Evolutionary conservation across 1,140 invertebrate species (phyloP).

Genomic region (Psix sp.): DNA sequence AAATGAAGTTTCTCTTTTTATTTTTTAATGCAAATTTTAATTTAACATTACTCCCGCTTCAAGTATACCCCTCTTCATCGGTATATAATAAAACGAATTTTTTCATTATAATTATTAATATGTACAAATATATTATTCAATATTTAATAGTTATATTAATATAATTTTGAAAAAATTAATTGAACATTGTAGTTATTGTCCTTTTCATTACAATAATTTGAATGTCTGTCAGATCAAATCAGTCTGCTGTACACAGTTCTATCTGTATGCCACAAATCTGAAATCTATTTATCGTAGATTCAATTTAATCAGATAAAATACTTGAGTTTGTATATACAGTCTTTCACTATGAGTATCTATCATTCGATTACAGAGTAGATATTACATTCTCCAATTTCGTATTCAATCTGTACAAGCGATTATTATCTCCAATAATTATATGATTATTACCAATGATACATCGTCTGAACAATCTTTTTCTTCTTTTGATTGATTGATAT

Average conservation of each 20-base stretch:
- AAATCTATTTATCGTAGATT: slow-evolving; percentile 9
- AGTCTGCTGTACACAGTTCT: slow-evolving; percentile 1
- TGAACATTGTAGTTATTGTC: too few species aligned
- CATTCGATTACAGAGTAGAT: slow-evolving; percentile 19
- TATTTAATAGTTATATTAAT: too few species aligned
- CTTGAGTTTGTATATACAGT: slow-evolving; percentile 1
- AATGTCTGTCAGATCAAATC: slow-evolving; percentile 9
- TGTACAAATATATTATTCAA: too few species aligned
- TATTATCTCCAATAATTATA: slow-evolving; percentile 29
- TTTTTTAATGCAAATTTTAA: too few species aligned
- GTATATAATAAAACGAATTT: too few species aligned
- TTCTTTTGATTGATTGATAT: slow-evolving; percentile 16
- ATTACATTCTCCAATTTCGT: slow-evolving; percentile 27
- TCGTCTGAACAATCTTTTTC: slow-evolving; percentile 17
- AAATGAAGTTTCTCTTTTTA: too few species aligned
- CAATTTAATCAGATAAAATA: slow-evolving; percentile 24
- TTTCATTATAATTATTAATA: too few species aligned
- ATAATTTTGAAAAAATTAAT: too few species aligned
- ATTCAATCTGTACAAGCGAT: slow-evolving; percentile 16
- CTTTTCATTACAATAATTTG: slow-evolving; percentile 17
- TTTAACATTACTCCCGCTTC: too few species aligned
- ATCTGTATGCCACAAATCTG: slow-evolving; percentile 12
- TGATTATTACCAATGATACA: slow-evolving; percentile 12
- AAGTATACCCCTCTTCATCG: too few species aligned
- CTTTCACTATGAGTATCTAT: slow-evolving; percentile 14